phyloP scores from a whole-genome alignment of 2,888 invertebrate genomes.

The Sthenelais limicola region DNA sequence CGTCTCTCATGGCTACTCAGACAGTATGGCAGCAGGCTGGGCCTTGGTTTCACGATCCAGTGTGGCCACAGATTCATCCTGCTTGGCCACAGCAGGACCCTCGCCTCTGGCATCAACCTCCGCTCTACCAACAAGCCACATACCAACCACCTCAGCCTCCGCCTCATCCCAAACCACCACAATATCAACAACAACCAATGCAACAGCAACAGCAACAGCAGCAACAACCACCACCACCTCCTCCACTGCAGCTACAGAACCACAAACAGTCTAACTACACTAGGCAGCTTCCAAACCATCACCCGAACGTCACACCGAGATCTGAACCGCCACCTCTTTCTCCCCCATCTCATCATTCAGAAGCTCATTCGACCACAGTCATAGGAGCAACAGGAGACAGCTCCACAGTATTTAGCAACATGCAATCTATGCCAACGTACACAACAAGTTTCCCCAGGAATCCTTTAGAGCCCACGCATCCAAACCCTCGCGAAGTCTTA shows the following conservation, averaged over 20 bases:
- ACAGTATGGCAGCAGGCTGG: constrained; percentile 20
- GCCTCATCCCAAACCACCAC: background rate
- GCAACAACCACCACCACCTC: background rate
- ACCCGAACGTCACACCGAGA: no score
- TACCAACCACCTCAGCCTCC: background rate
- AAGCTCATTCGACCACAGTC: no score
- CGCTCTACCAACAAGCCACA: background rate
- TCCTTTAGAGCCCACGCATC: background rate
- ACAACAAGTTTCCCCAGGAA: background rate
- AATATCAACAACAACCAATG: background rate
- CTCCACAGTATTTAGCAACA: no score
- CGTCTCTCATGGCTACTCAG: constrained; percentile 7
- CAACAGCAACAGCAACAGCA: constrained; percentile 13
- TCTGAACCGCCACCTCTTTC: no score
- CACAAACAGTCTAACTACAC: no score
- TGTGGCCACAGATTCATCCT: constrained; percentile 16
- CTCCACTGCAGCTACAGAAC: constrained; percentile 7
- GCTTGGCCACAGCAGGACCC: constrained; percentile 34
- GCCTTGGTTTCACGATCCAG: constrained; percentile 17
- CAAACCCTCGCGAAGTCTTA: background rate
- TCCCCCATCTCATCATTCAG: constrained; percentile 4
- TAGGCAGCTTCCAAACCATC: no score
- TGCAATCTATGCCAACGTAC: no score
- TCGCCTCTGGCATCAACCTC: constrained; percentile 10
- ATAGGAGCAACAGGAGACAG: no score